These are phyloP conservation scores for Drosophila koepferae DNA, from an alignment of 2,888 invertebrate genomes.

Conservation along the genomic window DNA sequence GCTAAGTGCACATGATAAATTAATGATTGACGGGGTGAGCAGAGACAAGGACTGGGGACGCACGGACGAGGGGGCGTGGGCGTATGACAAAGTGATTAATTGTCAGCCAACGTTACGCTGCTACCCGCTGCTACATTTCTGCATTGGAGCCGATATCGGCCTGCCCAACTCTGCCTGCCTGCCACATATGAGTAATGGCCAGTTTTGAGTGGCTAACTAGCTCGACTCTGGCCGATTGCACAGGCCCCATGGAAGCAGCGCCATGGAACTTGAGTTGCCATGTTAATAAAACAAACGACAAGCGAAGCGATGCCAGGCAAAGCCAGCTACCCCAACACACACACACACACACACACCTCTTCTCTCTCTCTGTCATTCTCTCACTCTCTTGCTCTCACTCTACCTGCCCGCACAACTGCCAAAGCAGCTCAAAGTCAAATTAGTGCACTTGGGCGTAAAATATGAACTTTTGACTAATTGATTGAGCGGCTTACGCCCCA, in stretches of 20 bases:
- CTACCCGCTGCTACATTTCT: background rate
- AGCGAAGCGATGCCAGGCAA: conserved; percentile 29
- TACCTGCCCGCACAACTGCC: background rate
- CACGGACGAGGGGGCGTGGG: conserved; percentile 7
- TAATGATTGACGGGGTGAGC: conserved; percentile 62
- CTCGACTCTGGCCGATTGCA: conserved; percentile 9
- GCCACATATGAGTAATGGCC: conserved; percentile 49
- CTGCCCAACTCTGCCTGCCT: conserved; percentile 8
- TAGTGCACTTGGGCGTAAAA: conserved; percentile 53
- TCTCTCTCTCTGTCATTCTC: background rate
- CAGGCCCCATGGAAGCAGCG: background rate
- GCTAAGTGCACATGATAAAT: conserved; percentile 77
- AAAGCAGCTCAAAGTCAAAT: conserved; percentile 62
- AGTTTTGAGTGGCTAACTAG: conserved; percentile 47
- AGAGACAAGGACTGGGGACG: background rate
- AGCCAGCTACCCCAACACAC: conserved; percentile 15
- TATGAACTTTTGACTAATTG: conserved; percentile 65
- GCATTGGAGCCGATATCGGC: conserved; percentile 49
- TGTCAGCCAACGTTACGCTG: conserved; percentile 44
- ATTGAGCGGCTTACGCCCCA: conserved; percentile 49
- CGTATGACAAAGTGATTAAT: conserved; percentile 72
- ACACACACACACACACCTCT: background rate
- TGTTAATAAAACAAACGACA: conserved; percentile 59
- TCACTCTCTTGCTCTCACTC: background rate
- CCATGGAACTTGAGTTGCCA: conserved; percentile 29